Conservation (phyloP, 2,113 vertebrate genomes). For the Burhinus oedicnemus region DNA sequence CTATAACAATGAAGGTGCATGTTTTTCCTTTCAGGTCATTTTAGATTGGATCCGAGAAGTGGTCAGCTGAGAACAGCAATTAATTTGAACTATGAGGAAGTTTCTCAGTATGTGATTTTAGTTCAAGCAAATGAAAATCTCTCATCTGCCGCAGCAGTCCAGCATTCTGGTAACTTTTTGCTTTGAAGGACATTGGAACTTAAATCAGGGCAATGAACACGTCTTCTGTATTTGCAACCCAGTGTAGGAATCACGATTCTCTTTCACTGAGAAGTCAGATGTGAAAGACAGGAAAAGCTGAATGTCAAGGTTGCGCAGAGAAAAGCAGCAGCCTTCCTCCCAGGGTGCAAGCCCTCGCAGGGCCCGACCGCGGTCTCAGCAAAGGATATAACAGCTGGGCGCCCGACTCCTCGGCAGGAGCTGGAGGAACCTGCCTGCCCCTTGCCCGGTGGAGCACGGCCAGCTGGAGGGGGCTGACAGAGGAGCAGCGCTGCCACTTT, state of each 20-base stretch:
- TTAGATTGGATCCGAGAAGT: conserved; percentile 42
- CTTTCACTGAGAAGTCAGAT: neutral
- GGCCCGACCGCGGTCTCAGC: neutral
- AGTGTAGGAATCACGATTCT: neutral
- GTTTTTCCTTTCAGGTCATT: conserved; percentile 52
- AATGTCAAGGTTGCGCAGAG: neutral
- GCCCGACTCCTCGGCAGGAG: neutral
- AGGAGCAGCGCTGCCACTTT: neutral
- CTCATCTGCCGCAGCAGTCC: neutral
- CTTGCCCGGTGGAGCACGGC: neutral
- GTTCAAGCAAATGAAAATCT: conserved; percentile 11
- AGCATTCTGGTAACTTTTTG: conserved; percentile 13
- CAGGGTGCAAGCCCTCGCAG: neutral
- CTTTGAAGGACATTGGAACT: neutral
- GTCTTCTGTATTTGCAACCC: neutral
- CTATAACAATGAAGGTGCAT: neutral
- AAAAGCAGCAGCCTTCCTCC: neutral
- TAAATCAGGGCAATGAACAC: neutral
- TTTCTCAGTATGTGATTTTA: conserved; percentile 57
- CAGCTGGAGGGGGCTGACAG: neutral
- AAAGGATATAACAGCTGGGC: neutral
- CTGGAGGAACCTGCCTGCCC: neutral
- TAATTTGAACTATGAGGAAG: conserved; percentile 53
- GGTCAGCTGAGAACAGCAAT: conserved; percentile 59
- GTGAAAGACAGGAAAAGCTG: neutral